phyloP scores from a whole-genome alignment of 1,140 invertebrate genomes.

The Goniozus legneri region DNA sequence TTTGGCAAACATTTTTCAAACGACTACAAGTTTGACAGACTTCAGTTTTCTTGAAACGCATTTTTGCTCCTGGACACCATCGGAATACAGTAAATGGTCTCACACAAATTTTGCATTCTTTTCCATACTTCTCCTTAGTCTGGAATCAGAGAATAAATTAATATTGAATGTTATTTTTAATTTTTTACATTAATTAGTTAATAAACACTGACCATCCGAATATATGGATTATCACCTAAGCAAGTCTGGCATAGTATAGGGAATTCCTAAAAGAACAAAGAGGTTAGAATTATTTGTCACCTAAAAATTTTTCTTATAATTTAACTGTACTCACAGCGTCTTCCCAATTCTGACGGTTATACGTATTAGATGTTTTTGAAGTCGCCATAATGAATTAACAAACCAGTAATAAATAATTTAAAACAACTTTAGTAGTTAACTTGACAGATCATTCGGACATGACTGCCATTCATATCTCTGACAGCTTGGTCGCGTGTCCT shows the following conservation, averaged over 20 bases:
- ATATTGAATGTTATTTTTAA: neutral
- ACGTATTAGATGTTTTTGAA: conserved; percentile 94
- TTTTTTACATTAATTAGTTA: neutral
- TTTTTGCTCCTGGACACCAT: conserved; percentile 95
- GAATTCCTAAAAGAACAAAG: conserved; percentile 75
- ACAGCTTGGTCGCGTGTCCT: no score
- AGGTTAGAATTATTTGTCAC: conserved; percentile 2
- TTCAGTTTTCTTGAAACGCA: conserved; percentile 99
- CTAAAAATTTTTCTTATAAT: conserved; percentile 2
- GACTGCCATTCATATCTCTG: no score
- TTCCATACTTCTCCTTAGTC: conserved; percentile 98
- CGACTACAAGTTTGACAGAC: conserved; percentile 99
- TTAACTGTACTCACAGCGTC: conserved; percentile 76
- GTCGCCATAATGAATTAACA: conserved; percentile 75
- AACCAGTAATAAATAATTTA: no score
- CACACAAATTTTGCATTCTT: conserved; percentile 98
- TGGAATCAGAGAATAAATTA: conserved; percentile 52
- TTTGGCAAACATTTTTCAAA: conserved; percentile 99
- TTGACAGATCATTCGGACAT: no score
- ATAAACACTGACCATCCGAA: conserved; percentile 84
- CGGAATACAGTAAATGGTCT: conserved; percentile 98
- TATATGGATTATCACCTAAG: conserved; percentile 97
- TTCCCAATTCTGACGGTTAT: conserved; percentile 98
- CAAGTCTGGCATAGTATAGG: conserved; percentile 99
- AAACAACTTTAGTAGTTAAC: no score